Evolutionary conservation across 1,140 invertebrate species (phyloP).

Genomic region (Drosophila tropicalis): DNA sequence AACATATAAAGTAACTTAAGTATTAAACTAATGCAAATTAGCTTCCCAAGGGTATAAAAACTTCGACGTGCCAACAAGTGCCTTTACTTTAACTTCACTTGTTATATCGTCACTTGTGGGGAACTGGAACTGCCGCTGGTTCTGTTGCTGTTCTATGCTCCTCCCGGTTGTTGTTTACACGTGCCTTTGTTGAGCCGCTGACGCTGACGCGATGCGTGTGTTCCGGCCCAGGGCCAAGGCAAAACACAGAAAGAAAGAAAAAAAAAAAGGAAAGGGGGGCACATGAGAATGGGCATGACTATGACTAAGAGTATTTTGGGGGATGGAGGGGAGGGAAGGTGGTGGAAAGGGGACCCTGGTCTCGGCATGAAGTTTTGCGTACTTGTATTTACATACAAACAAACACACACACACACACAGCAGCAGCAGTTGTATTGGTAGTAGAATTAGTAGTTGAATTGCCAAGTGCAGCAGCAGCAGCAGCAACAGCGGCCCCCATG

Average conservation of each 20-base stretch:
- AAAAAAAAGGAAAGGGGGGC: neutral
- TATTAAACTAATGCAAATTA: conserved; percentile 22
- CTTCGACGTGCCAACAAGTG: conserved; percentile 60
- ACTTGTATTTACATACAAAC: conserved; percentile 77
- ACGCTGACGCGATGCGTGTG: conserved; percentile 64
- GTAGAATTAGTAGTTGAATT: conserved; percentile 39
- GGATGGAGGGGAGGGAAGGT: too few relatives aligned
- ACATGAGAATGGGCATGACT: neutral
- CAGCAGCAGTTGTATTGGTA: conserved; percentile 17
- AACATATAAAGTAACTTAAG: conserved; percentile 18
- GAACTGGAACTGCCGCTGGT: conserved; percentile 25
- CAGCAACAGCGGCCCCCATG: conserved; percentile 29
- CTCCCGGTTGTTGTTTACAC: conserved; percentile 74
- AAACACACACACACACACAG: conserved; percentile 38
- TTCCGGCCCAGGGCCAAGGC: conserved; percentile 42
- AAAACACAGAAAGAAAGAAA: neutral
- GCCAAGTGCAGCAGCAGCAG: conserved; percentile 53
- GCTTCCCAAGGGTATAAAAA: conserved; percentile 48
- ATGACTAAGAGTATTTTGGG: neutral
- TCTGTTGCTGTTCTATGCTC: conserved; percentile 26
- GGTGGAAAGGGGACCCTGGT: conserved; percentile 5
- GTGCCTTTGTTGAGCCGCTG: conserved; percentile 76
- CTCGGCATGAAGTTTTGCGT: conserved; percentile 79
- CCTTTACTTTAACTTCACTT: conserved; percentile 37
- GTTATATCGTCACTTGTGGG: conserved; percentile 70